These are phyloP conservation scores for Eueides isabella DNA, from an alignment of 1,140 invertebrate genomes.

Conservation along the genomic window DNA sequence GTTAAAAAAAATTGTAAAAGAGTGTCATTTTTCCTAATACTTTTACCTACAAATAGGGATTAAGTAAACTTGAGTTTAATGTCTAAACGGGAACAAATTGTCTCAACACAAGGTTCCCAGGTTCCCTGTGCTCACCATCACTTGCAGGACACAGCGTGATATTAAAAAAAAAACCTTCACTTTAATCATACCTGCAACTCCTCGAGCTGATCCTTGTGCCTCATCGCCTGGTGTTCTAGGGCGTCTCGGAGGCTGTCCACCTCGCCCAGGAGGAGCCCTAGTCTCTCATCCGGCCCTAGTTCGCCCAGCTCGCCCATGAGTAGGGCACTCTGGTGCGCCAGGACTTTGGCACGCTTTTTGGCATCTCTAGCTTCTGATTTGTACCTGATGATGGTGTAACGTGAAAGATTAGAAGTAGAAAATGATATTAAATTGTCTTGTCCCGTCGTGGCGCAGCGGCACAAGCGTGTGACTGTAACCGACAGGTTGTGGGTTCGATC, in stretches of 20 bases:
- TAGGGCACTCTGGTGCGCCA: slow-evolving; percentile 86
- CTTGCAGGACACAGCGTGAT: neutral
- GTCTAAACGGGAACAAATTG: too few relatives aligned
- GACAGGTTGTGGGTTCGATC: too few relatives aligned
- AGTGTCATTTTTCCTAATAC: too few relatives aligned
- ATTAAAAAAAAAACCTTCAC: too few relatives aligned
- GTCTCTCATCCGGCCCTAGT: slow-evolving; percentile 81
- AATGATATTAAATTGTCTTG: too few relatives aligned
- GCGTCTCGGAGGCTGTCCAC: slow-evolving; percentile 84
- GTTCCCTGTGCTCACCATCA: neutral
- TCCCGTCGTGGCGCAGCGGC: too few relatives aligned
- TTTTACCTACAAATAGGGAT: too few relatives aligned
- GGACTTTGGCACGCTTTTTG: slow-evolving; percentile 85
- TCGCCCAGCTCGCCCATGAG: slow-evolving; percentile 85
- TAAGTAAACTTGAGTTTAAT: too few relatives aligned
- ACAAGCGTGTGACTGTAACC: too few relatives aligned
- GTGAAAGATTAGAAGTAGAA: neutral
- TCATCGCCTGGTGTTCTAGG: slow-evolving; percentile 84
- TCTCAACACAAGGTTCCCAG: neutral
- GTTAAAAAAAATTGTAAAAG: too few relatives aligned
- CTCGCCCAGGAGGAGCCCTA: slow-evolving; percentile 83
- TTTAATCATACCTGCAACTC: slow-evolving; percentile 80
- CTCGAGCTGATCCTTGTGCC: slow-evolving; percentile 82
- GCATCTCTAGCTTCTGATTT: slow-evolving; percentile 80
- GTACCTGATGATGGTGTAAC: slow-evolving; percentile 68